Conservation (phyloP, 2,113 vertebrate genomes). For the human region DNA sequence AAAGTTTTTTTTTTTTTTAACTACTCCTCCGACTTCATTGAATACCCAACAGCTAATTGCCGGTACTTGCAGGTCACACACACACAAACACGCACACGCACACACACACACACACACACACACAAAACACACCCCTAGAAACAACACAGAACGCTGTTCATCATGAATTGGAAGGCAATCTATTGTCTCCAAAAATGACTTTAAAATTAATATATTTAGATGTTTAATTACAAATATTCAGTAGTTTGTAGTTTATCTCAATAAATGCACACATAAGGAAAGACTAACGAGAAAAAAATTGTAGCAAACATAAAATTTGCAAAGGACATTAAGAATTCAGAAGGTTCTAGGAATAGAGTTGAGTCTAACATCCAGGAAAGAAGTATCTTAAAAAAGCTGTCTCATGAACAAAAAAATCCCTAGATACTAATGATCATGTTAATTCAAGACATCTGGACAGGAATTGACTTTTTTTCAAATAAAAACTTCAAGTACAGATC, state of each 20-base stretch:
- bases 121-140: neutral
- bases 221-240: conserved; percentile 12
- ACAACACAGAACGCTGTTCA: neutral
- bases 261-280: neutral
- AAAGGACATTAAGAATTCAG: neutral
- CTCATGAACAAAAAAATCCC: neutral
- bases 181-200: neutral
- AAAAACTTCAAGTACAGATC: neutral
- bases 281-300: neutral
- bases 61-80: neutral
- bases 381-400: neutral
- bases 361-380: neutral
- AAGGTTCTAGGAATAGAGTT: neutral
- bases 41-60: neutral
- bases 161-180: neutral
- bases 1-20: neutral
- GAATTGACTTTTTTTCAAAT: conserved; percentile 15
- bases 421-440: neutral
- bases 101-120: fast-evolving
- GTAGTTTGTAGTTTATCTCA: neutral
- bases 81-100: neutral
- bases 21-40: neutral
- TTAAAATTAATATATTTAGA: conserved; percentile 11
- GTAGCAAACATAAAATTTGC: neutral
- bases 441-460: neutral